phyloP scores from a whole-genome alignment of 2,888 invertebrate genomes.

The Anoplius nigerrimus region DNA sequence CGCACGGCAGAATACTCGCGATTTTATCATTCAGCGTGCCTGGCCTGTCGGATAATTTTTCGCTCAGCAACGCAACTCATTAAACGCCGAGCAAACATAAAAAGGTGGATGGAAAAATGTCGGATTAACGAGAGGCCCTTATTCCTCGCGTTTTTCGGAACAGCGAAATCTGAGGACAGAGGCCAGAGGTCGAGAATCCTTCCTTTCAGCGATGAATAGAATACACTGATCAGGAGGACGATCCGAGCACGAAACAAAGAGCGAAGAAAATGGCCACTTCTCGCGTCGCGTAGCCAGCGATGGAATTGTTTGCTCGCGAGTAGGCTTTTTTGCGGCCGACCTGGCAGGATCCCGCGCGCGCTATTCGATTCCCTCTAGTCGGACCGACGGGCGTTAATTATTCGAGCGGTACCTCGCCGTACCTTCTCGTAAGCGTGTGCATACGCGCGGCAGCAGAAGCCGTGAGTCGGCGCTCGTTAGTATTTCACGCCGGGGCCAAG shows the following conservation, averaged over 20 bases:
- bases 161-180: no score
- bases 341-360: slow-evolving; percentile 12
- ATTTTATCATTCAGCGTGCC: no score
- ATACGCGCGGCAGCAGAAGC: not conserved
- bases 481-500: slow-evolving; percentile 26
- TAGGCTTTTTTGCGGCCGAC: slow-evolving; percentile 29
- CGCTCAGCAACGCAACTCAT: slow-evolving; percentile 29
- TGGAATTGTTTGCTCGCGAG: slow-evolving; percentile 40
- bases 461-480: slow-evolving; percentile 34
- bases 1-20: no score
- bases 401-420: slow-evolving; percentile 25
- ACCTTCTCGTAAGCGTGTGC: not conserved
- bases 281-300: slow-evolving; percentile 43
- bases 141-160: no score
- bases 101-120: not conserved
- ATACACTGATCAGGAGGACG: no score
- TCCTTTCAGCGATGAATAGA: no score
- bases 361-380: slow-evolving; percentile 44
- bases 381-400: slow-evolving; percentile 41
- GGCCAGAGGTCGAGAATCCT: no score
- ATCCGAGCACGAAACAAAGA: slow-evolving; percentile 40
- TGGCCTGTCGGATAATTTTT: no score
- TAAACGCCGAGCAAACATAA: slow-evolving; percentile 27
- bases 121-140: no score
- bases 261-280: slow-evolving; percentile 39